These are phyloP conservation scores for Chelonus formosanus DNA, from an alignment of 2,888 invertebrate genomes.

Conservation along the genomic window DNA sequence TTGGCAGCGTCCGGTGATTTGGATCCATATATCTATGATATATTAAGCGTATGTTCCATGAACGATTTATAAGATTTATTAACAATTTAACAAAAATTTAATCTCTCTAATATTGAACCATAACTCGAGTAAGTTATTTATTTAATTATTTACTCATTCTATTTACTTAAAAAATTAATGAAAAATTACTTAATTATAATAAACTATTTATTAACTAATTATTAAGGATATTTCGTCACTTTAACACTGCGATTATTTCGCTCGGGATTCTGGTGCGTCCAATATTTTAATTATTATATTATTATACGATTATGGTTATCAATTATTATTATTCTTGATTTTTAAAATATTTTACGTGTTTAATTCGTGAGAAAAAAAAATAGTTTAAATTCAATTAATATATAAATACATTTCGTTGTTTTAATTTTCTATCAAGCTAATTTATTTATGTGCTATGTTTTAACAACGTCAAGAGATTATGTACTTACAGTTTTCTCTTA, in stretches of 20 bases:
- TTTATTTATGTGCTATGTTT: slow-evolving; percentile 26
- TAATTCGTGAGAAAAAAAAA: too few species aligned
- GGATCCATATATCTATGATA: slow-evolving; percentile 99
- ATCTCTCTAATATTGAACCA: slow-evolving; percentile 23
- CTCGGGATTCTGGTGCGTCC: slow-evolving; percentile 23
- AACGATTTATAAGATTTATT: slow-evolving; percentile 68
- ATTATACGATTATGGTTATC: too few species aligned
- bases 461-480: too few species aligned
- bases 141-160: slow-evolving; percentile 21
- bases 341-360: too few species aligned
- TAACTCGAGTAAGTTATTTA: slow-evolving; percentile 57
- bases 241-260: slow-evolving; percentile 1
- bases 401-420: too few species aligned
- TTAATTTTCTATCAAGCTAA: slow-evolving; percentile 7
- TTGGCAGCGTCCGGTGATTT: slow-evolving; percentile 74
- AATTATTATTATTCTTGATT: too few species aligned
- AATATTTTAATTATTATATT: slow-evolving; percentile 35
- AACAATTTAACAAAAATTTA: slow-evolving; percentile 38
- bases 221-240: slow-evolving; percentile 7
- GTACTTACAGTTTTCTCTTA: too few species aligned
- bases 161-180: neutral
- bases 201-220: slow-evolving; percentile 17
- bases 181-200: slow-evolving; percentile 18
- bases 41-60: slow-evolving; percentile 97
- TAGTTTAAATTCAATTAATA: too few species aligned